These are phyloP conservation scores for Heliconius congener DNA, from an alignment of 1,140 invertebrate species.

Conservation along the genomic window DNA sequence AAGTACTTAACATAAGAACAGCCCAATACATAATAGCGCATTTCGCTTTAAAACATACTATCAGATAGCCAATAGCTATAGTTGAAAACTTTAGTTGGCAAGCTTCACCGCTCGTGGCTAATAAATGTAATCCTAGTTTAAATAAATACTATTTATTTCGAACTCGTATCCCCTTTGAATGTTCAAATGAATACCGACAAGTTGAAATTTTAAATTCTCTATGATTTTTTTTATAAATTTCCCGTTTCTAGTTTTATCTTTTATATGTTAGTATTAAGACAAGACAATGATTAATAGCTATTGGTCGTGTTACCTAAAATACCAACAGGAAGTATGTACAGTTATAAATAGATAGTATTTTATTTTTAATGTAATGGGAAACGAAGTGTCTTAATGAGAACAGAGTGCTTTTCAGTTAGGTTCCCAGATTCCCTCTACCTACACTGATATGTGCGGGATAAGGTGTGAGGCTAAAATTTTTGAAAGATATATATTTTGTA, in stretches of 20 bases:
- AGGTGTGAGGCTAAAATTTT: too few relatives aligned
- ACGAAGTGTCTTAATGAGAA: not conserved
- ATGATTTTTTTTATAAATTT: constrained; percentile 9
- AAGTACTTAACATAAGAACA: not conserved
- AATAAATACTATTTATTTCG: constrained; percentile 18
- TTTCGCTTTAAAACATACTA: constrained; percentile 19
- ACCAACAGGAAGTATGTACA: not conserved
- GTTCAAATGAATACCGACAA: constrained; percentile 14
- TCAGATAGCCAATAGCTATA: constrained; percentile 19
- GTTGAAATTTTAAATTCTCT: constrained; percentile 8
- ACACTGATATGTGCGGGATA: too few relatives aligned
- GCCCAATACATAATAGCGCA: not conserved
- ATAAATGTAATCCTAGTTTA: constrained; percentile 29
- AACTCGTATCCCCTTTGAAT: constrained; percentile 16
- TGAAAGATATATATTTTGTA: too few relatives aligned
- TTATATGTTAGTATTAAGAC: not conserved
- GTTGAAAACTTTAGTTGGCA: constrained; percentile 32
- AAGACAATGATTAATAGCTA: constrained; percentile 4
- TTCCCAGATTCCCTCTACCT: too few relatives aligned
- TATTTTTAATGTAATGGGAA: not conserved
- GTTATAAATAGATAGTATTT: not conserved
- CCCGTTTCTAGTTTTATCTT: constrained; percentile 2
- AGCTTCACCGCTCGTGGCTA: constrained; percentile 26
- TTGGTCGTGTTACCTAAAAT: not conserved
- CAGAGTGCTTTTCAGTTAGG: too few relatives aligned